A percentile compares a stretch with the other conserved stretches of the same genome.
Evolutionary conservation across 2,797 vertebrate species (phyloP).

Genomic region (Lithobates pipiens): DNA sequence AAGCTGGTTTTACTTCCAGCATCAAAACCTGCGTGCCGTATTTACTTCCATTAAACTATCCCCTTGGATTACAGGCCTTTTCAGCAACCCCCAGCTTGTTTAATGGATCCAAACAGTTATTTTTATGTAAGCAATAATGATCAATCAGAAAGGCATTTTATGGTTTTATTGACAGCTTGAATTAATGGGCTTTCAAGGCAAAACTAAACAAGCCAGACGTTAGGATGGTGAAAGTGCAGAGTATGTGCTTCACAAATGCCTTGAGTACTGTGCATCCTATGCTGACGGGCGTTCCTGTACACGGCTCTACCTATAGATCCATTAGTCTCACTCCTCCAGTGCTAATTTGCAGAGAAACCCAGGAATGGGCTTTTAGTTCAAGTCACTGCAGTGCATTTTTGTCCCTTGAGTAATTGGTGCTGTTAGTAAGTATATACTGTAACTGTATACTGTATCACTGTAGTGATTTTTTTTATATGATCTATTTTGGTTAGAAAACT

Average conservation of each 20-base stretch:
- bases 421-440: too few species aligned
- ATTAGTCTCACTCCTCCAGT: neutral
- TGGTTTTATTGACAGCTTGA: slow-evolving; percentile 52
- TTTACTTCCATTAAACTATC: slow-evolving; percentile 37
- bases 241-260: slow-evolving; percentile 12
- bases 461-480: too few species aligned
- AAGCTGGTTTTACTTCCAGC: slow-evolving; percentile 9
- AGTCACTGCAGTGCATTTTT: neutral
- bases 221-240: slow-evolving; percentile 16
- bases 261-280: neutral
- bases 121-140: slow-evolving; percentile 48
- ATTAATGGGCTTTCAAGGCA: slow-evolving; percentile 37
- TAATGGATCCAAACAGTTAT: slow-evolving; percentile 41
- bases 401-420: neutral
- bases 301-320: neutral
- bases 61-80: neutral
- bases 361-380: neutral
- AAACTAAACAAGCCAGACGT: slow-evolving; percentile 16
- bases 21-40: neutral
- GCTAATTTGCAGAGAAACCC: neutral
- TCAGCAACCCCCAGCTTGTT: slow-evolving; percentile 13
- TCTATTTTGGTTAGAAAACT: too few species aligned
- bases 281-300: neutral
- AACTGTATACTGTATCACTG: too few species aligned
- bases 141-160: slow-evolving; percentile 51